These are phyloP conservation scores for Megaceryle alcyon DNA, from an alignment of 2,797 vertebrate species.

Conservation along the genomic window DNA sequence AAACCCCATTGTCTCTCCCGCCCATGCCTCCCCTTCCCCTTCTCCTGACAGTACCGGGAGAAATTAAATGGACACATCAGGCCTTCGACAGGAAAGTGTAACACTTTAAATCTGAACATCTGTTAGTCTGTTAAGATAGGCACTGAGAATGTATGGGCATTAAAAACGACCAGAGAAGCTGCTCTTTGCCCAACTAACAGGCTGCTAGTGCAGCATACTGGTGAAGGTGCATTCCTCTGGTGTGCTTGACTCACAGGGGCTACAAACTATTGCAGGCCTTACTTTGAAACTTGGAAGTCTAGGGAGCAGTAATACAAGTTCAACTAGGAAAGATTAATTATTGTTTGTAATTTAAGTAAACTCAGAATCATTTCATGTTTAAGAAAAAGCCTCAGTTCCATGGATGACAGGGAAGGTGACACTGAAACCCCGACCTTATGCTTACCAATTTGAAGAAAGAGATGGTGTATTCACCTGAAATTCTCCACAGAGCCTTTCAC, in stretches of 20 bases:
- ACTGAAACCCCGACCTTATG: neutral
- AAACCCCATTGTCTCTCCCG: neutral
- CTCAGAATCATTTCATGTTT: neutral
- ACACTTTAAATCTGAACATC: neutral
- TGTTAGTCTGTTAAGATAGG: no score
- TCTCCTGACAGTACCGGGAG: neutral
- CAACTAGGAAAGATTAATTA: neutral
- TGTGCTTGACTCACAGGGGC: neutral
- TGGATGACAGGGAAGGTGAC: neutral
- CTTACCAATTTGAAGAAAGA: neutral
- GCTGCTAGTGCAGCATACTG: neutral
- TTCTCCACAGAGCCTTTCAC: neutral
- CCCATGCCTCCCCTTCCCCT: neutral
- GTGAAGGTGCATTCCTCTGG: neutral
- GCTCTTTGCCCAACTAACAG: neutral
- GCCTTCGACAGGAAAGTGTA: neutral
- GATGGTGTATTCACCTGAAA: neutral
- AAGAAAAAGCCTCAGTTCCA: neutral
- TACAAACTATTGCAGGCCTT: neutral
- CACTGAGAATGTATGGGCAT: neutral
- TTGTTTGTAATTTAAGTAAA: neutral
- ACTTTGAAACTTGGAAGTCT: neutral
- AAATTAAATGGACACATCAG: neutral
- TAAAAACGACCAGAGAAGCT: neutral
- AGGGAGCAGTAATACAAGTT: neutral